Evolutionary conservation across 30 jellyfish, hydroid and myxozoan genomes (phyloP).

Genomic region (Aurelia aurita): DNA sequence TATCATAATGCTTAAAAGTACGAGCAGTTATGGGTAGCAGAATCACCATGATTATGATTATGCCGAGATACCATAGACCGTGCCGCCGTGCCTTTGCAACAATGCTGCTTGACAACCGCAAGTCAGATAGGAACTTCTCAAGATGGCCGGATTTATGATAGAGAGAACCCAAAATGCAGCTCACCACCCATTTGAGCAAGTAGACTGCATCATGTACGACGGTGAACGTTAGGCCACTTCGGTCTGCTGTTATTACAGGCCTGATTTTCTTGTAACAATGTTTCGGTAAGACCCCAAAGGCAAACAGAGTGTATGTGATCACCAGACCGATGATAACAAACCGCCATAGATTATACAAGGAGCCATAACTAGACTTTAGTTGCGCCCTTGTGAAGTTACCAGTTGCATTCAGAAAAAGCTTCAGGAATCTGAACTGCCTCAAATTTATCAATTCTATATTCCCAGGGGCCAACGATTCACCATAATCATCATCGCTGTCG

Average conservation of each 20-base stretch:
- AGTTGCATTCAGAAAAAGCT: conserved; percentile 12
- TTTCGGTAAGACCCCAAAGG: conserved; percentile 1
- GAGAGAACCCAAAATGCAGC: conserved; percentile 39
- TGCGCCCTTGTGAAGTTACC: conserved; percentile 45
- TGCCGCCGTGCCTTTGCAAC: conserved; percentile 14
- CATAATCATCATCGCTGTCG: conserved; percentile 27
- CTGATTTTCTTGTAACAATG: neutral
- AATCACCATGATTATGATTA: conserved; percentile 2
- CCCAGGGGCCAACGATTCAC: conserved; percentile 28
- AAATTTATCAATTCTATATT: conserved; percentile 14
- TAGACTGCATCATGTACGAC: conserved; percentile 58
- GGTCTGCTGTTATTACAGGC: conserved; percentile 27
- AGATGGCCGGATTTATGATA: conserved; percentile 62
- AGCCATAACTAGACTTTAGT: conserved; percentile 18
- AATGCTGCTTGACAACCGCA: conserved; percentile 14
- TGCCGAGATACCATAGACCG: neutral
- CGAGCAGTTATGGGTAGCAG: conserved; percentile 15
- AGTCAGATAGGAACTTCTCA: conserved; percentile 11
- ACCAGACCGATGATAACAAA: neutral
- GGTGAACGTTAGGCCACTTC: conserved; percentile 22
- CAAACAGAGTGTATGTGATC: conserved; percentile 11
- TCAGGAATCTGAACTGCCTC: neutral
- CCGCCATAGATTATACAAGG: neutral
- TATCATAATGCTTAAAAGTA: conserved; percentile 17
- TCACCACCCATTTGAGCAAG: conserved; percentile 61